Base-by-base conservation (phyloP, 2,797 vertebrate genomes). In the Lagothrix lagotricha region DNA sequence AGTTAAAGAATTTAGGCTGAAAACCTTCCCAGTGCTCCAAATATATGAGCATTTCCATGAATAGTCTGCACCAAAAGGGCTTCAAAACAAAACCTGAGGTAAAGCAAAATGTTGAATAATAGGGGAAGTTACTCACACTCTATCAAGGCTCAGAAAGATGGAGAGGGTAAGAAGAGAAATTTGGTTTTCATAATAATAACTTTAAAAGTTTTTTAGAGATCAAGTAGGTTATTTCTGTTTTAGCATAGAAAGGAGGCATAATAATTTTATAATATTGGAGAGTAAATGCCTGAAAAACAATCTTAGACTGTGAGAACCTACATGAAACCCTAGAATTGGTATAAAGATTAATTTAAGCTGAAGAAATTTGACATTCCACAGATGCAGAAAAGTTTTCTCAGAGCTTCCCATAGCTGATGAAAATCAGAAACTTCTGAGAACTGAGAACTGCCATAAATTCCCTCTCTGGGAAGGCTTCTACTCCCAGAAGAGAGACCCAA, bases 241-340 rank as follows among this genome's bases (percentile, higher is more conserved):
- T 75, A 67, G 46, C 5, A 30, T 48, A 82, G 57, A 41, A 86
- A 80, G 75, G 1, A 97, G 14, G 14, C 67, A 50, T 50, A 67
- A 50, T 88, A 58, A 76, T 76, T 96, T 91, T 76, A 54, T 72
- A 52, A 91, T 14, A 11, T 20, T 54, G 5, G 5, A 75, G 10
- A 93, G 7, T 19, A 97, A 97, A 75, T 86, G 36, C 48, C 73
- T 94, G 48, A 76, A 75, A 83, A 73, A 57, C 8, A 80, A 13
- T 46, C 22, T 61, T 61, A 80, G 52, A 64, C 36, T 33, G 7
- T 2, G 52, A 58, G 7, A 83, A 19, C 5, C 7, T n/a, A 58
- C 58, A 44, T 44, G 44, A 24, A 93, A 17, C 28, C 48, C 48
- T 20, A 54, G 20, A 81, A 24, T 19, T 67, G 20, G 10, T 14